Conservation (phyloP, 2,797 vertebrate genomes). For the Chromobotia macracanthus region DNA sequence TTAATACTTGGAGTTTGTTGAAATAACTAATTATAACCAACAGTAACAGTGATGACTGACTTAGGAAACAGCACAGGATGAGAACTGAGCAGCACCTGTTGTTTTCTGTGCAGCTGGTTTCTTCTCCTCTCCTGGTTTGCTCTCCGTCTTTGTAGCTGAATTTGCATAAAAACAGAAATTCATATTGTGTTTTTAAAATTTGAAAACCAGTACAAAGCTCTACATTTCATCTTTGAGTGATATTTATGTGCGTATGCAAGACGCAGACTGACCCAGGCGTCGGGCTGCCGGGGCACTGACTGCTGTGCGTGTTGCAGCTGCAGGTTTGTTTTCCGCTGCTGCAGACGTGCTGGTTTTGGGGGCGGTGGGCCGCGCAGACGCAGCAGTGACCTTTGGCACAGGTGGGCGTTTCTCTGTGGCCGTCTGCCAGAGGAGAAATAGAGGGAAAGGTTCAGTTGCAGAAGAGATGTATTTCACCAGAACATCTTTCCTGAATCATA, state of each 20-base stretch:
- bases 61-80: not conserved
- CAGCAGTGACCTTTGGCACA: slow-evolving; percentile 75
- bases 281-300: slow-evolving; percentile 69
- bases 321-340: slow-evolving; percentile 65
- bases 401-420: slow-evolving; percentile 79
- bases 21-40: not conserved
- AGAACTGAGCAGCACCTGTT: slow-evolving; percentile 75
- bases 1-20: not conserved
- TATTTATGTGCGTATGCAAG: not conserved
- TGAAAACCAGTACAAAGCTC: no score
- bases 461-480: no score
- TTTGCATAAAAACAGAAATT: slow-evolving; percentile 18
- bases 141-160: slow-evolving; percentile 84
- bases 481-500: not conserved
- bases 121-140: slow-evolving; percentile 83
- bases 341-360: slow-evolving; percentile 72
- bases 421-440: slow-evolving; percentile 50
- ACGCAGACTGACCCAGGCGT: slow-evolving; percentile 76
- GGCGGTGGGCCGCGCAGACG: slow-evolving; percentile 61
- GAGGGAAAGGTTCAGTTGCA: not conserved
- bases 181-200: not conserved
- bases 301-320: slow-evolving; percentile 58
- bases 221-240: not conserved
- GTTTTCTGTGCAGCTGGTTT: slow-evolving; percentile 80
- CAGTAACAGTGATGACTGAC: not conserved